Conservation (phyloP, 2,888 invertebrate genomes). For the Gibbula magus region DNA sequence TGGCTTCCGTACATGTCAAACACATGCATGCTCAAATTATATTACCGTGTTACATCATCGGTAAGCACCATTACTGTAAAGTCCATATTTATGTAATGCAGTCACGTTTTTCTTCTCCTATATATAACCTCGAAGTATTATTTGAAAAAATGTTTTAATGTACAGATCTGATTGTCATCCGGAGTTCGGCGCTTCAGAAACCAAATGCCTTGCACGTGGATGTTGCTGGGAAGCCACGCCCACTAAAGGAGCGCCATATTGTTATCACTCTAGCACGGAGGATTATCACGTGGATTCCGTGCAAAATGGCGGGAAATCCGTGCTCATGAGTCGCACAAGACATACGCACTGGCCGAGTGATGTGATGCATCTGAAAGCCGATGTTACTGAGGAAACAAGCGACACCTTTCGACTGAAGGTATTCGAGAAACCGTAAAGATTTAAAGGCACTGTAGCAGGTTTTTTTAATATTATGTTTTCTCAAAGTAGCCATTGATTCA, state of each 20-base stretch:
- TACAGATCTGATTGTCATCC: conserved; percentile 13
- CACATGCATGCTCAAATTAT: no score
- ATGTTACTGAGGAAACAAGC: neutral
- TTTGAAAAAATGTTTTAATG: no score
- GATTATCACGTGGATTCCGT: conserved; percentile 12
- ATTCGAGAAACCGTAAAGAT: no score
- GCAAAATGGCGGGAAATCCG: neutral
- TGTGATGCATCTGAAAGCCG: neutral
- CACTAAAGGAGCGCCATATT: conserved; percentile 17
- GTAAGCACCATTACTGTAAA: no score
- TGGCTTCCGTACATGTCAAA: no score
- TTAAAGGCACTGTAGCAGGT: no score
- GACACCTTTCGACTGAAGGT: conserved; percentile 21
- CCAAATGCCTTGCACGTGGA: neutral
- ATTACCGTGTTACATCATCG: no score
- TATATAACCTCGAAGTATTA: no score
- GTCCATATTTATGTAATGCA: no score
- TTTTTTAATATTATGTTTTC: no score
- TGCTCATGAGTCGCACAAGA: neutral
- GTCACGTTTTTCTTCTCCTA: no score
- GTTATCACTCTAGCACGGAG: neutral
- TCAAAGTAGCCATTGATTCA: no score
- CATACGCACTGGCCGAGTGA: conserved; percentile 17
- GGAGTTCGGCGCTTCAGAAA: neutral
- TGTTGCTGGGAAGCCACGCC: conserved; percentile 23